Base-by-base conservation (phyloP, 1,140 invertebrate genomes). In the Drosophila arawakana region DNA sequence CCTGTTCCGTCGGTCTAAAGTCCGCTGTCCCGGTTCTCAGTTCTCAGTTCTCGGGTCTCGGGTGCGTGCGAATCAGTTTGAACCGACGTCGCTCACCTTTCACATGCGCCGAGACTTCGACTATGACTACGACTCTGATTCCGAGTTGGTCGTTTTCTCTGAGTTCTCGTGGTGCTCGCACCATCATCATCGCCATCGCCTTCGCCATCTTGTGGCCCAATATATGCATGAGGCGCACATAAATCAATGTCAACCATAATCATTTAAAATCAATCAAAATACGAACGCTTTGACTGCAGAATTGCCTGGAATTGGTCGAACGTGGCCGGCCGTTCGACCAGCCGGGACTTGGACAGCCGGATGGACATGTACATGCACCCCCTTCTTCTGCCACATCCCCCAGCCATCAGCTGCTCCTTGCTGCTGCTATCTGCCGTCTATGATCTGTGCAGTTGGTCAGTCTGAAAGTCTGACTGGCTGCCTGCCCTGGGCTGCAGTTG, bases 251-350 rank as follows among this genome's bases (percentile, higher is more conserved):
- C 90, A 91, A 91, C 90, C 83, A 88, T 91, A 91, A 91, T 91
- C 90, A 91, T 91, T 91, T 91, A 91, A 91, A 91, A 91, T 91
- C 90, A 91, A 91, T 91, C 90, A 91, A 91, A 91, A 91, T 91
- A 76, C 90, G 83, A 91, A 88, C 90, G 90, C 90, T 89, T 89
- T 85, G 89, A 85, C 83, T 91, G 84, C 84, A 89, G 81, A 91
- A 91, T 91, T 89, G 84, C 84, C 84, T 80, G 83, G 82, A 90
- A 86, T 89, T 91, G 88, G 72, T 62, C 73, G 82, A 89, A 81
- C 82, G 83, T 82, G 82, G 79, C 79, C 62, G 55, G 67, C 49
- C 63, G 44, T 65, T 67, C 75, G 54, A 46, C 44, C 54, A 58
- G 37, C 43, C 47, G 59, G 62, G 3, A 30, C 61, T 54, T 35